phyloP scores from a whole-genome alignment of 1,140 invertebrate genomes.

The Panulirus ornatus region DNA sequence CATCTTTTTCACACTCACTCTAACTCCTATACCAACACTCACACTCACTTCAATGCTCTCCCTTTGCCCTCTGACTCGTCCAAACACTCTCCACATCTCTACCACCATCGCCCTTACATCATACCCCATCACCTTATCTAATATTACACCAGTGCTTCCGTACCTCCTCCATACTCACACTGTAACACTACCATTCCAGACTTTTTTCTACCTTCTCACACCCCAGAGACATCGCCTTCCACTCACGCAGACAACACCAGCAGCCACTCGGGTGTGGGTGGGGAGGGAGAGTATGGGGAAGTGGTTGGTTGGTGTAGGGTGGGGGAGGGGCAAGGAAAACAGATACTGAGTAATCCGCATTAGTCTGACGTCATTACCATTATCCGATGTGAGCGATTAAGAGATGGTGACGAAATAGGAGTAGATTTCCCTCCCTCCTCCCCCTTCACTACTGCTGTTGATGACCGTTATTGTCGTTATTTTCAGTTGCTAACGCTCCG shows the following conservation, averaged over 20 bases:
- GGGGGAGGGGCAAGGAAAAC: neutral
- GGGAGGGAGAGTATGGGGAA: neutral
- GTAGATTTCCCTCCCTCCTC: neutral
- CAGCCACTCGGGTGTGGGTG: neutral
- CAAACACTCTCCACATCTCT: too few species aligned
- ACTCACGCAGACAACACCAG: neutral
- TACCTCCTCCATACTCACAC: too few species aligned
- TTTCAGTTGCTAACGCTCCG: too few species aligned
- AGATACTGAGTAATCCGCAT: conserved; percentile 35
- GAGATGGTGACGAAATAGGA: conserved; percentile 11
- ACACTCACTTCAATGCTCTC: too few species aligned
- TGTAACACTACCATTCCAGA: too few species aligned
- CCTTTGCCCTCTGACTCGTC: too few species aligned
- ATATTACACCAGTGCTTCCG: too few species aligned
- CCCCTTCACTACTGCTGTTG: neutral
- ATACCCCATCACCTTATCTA: too few species aligned
- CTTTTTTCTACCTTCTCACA: neutral
- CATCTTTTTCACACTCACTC: too few species aligned
- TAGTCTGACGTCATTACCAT: conserved; percentile 40
- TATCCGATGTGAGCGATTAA: conserved; percentile 35
- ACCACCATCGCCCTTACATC: too few species aligned
- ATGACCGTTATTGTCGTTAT: neutral
- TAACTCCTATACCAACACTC: too few species aligned
- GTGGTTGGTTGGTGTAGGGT: neutral
- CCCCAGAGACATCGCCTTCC: neutral